Base-by-base conservation (phyloP, 2,888 invertebrate species). In the Furcula furcula region DNA sequence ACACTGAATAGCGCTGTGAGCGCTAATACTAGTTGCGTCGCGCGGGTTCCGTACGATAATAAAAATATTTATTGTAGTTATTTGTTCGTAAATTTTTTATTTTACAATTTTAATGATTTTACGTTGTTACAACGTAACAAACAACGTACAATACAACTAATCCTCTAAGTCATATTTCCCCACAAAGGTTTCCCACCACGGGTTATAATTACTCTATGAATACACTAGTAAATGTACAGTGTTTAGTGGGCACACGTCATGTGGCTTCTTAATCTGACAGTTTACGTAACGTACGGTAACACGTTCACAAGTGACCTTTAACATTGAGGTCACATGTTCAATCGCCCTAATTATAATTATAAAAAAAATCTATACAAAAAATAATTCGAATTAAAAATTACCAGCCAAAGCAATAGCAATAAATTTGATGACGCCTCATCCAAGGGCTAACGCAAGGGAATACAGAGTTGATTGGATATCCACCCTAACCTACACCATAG, bases 391-490 rank as follows among this genome's bases (percentile, higher is more conserved):
- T 50, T 46, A 42, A 43, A 53, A 57, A 54, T 29, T 34, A 29
- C 40, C 46, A 37, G 34, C 36, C 14, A 31, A 19, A 25, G 47
- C 45, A 34, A 58, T 48, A 46, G 39, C 33, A 55, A 58, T 55
- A 57, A 56, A 58, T 51, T 51, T 31, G 33, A 45, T 46, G 55
- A 46, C 45, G 36, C 55, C 51, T 51, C 48, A 47, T 43, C 26
- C 7, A 26, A 43, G 29, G 14, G 27, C 45, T 36, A 27, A 11
- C 12, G 38, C 51, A 32, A 40, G 60, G 55, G 53, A 54, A 56
- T 49, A 55, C 62, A 46, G 37, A 51, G 42, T 52, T 70, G 63
- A 72, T 72, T 71, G 67, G 63, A 65, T 72, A 51, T 58, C 56
- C 48, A 55, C 60, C 61, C 54, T 42, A 39, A 34, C 18, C 18